phyloP scores from a whole-genome alignment of 2,888 invertebrate species.

The Ectobius pallidus region DNA sequence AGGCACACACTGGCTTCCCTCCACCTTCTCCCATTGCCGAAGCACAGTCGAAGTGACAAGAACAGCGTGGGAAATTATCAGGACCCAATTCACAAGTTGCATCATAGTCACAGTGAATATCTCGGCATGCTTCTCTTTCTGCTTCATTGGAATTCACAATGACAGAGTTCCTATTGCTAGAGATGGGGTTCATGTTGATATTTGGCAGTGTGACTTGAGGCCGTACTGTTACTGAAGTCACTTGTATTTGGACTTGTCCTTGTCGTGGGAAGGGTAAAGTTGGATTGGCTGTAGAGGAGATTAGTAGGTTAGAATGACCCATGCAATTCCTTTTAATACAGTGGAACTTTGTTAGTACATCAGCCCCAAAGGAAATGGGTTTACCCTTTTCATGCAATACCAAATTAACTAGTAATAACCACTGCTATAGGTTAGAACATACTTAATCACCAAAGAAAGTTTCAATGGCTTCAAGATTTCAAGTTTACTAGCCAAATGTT shows the following conservation, averaged over 20 bases:
- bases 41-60: conserved; percentile 81
- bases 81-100: conserved; percentile 82
- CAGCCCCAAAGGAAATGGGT: too few species aligned
- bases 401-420: too few species aligned
- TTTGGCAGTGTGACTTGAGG: conserved; percentile 16
- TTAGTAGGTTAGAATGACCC: conserved; percentile 13
- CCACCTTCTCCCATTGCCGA: conserved; percentile 54
- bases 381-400: too few species aligned
- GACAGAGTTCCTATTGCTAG: background rate
- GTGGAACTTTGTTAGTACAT: too few species aligned
- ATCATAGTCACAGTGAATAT: conserved; percentile 84
- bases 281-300: conserved; percentile 22
- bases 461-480: too few species aligned
- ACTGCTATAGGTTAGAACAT: too few species aligned
- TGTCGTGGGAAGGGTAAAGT: conserved; percentile 26
- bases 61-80: conserved; percentile 78
- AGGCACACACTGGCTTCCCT: conserved; percentile 84
- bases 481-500: too few species aligned
- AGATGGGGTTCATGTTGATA: background rate
- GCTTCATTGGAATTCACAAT: background rate
- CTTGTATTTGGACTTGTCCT: background rate
- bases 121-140: conserved; percentile 66
- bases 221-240: conserved; percentile 2
- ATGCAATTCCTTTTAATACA: too few species aligned
- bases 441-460: too few species aligned